Evolutionary conservation across 2,113 vertebrate species (phyloP).

Genomic region (Pollachius pollachius): DNA sequence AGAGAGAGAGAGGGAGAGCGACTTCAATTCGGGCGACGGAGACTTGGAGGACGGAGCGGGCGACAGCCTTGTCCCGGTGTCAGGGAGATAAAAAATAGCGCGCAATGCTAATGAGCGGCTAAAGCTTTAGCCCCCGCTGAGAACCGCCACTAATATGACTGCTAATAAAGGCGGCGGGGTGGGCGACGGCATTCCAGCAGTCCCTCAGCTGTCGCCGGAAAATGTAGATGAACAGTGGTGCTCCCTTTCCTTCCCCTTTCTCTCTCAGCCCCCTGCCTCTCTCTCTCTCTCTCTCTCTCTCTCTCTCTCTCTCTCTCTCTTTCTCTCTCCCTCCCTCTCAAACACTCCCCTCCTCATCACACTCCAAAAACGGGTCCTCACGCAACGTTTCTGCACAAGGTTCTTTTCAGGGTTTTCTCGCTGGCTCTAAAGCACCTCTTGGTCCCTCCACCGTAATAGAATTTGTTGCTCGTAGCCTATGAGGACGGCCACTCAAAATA

Average conservation of each 20-base stretch:
- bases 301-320: too few species aligned
- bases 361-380: too few species aligned
- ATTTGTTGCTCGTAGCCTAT: slow-evolving; percentile 61
- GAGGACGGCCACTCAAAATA: slow-evolving; percentile 58
- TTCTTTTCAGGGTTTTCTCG: not conserved
- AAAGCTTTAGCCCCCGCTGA: slow-evolving; percentile 66
- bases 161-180: slow-evolving; percentile 68
- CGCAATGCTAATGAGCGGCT: slow-evolving; percentile 71
- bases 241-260: slow-evolving; percentile 22
- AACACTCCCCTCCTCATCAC: not conserved
- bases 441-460: slow-evolving; percentile 55
- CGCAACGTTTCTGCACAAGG: not conserved
- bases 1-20: not conserved
- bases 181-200: slow-evolving; percentile 60
- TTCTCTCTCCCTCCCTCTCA: too few species aligned
- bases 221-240: slow-evolving; percentile 57
- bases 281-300: slow-evolving; percentile 3
- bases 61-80: slow-evolving; percentile 48
- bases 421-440: slow-evolving; percentile 52
- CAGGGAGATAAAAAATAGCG: slow-evolving; percentile 63
- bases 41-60: slow-evolving; percentile 1
- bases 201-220: slow-evolving; percentile 64
- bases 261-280: not conserved
- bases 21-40: not conserved
- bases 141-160: slow-evolving; percentile 69